Evolutionary conservation across 2,113 vertebrate genomes (phyloP), one percentile per base, ranked within the genome.

Genomic region (Glareola pratincola): DNA sequence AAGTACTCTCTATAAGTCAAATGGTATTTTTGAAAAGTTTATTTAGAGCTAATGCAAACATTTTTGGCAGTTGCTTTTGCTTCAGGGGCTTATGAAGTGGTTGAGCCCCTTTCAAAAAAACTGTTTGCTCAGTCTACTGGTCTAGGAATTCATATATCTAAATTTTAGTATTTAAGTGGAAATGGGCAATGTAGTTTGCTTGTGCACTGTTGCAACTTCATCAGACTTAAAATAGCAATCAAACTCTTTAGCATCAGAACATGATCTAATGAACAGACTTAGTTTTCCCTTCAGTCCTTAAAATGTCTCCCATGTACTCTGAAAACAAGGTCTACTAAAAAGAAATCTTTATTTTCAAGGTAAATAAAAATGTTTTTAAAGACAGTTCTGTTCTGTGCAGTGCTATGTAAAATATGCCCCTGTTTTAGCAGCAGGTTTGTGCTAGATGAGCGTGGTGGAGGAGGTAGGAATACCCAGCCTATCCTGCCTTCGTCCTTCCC

Each of bases 31-130:
- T 75, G 32, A 87, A 56, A 77, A 75, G 48, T 73, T 91, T 81
- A 23, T 88, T 91, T 79, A 78, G 45, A 76, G 32, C n/a, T 72
- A 81, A 37, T 48, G 36, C 82, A 85, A 94, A 53, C 41, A 14
- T 64, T 95, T 93, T 78, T 83, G 8, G 60, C 29, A 15, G 54
- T 17, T 88, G 8, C 29, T 95, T 93, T 82, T 88, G 47, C 69
- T 82, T 75, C 66, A 76, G 24, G 36, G 50, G 26, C 39, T 87
- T 67, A 60, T 92, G 62, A 92, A 94, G 47, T 81, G 29, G 13
- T 74, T 72, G 43, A 78, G 26, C 20, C 11, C 21, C 24, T 77
- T 91, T 87, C n/a, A 59, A 19, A 87, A 87, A 10, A 54, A 15
- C n/a, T 57, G 13, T 56, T 93, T 94, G 64, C 39, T 92, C 24